Conservation (phyloP, 1,140 invertebrate genomes). For the Oryzaephilus surinamensis region DNA sequence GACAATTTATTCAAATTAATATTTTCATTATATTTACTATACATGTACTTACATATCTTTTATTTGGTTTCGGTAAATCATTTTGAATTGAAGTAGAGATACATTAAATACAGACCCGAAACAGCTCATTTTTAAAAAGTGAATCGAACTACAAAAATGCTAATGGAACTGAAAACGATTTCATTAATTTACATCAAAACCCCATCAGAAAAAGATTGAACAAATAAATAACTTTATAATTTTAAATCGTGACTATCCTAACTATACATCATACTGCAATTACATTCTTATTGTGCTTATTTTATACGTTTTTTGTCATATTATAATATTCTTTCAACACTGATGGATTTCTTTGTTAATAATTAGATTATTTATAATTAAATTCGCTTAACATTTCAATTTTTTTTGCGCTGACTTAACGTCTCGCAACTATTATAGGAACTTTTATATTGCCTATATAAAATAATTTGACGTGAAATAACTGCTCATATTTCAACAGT, state of each 20-base stretch:
- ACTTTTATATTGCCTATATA: too few species aligned
- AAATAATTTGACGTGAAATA: not conserved
- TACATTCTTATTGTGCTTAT: constrained; percentile 25
- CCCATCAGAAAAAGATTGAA: constrained; percentile 8
- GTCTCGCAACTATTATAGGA: not conserved
- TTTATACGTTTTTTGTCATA: constrained; percentile 25
- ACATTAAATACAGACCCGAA: too few species aligned
- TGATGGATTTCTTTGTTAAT: constrained; percentile 18
- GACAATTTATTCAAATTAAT: too few species aligned
- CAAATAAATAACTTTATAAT: constrained; percentile 4
- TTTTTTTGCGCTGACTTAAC: too few species aligned
- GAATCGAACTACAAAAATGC: too few species aligned
- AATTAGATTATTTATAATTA: constrained; percentile 15
- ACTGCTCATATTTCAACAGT: not conserved
- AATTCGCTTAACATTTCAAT: constrained; percentile 16
- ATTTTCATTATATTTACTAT: too few species aligned
- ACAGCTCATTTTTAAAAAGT: too few species aligned
- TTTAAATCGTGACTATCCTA: constrained; percentile 14
- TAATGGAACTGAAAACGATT: too few species aligned
- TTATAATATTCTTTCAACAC: constrained; percentile 19
- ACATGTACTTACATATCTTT: too few species aligned
- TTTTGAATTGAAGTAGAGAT: too few species aligned
- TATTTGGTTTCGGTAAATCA: too few species aligned
- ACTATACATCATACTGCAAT: constrained; percentile 15
- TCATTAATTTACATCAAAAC: constrained; percentile 14